Conservation (phyloP, 2,888 invertebrate species). For the Entomobrya proxima region DNA sequence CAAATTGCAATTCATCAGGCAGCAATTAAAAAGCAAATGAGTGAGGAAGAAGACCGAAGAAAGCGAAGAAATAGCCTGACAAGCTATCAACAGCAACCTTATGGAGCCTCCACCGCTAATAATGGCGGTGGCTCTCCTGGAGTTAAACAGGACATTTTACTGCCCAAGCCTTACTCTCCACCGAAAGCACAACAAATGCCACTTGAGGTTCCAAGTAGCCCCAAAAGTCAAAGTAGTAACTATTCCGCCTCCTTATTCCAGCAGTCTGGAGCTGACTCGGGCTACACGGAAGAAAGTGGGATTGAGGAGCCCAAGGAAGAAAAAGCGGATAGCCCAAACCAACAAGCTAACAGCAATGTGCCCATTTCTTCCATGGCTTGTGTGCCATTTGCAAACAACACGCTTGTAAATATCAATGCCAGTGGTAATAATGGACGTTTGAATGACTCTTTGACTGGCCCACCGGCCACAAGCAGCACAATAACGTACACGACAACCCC, state of each 20-base stretch:
- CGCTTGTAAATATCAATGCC: slow-evolving; percentile 26
- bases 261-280: slow-evolving; percentile 63
- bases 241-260: slow-evolving; percentile 56
- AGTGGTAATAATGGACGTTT: neutral
- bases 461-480: slow-evolving; percentile 20
- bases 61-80: slow-evolving; percentile 70
- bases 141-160: slow-evolving; percentile 60
- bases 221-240: neutral
- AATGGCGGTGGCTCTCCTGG: neutral
- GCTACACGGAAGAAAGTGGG: slow-evolving; percentile 69
- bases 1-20: slow-evolving; percentile 78
- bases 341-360: neutral
- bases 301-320: slow-evolving; percentile 59
- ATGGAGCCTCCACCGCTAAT: too few species aligned
- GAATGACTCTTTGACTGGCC: slow-evolving; percentile 3
- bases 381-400: slow-evolving; percentile 6
- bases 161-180: slow-evolving; percentile 72
- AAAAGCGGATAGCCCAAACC: slow-evolving; percentile 33
- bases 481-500: slow-evolving; percentile 47
- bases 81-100: slow-evolving; percentile 40
- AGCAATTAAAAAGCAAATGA: slow-evolving; percentile 78
- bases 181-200: slow-evolving; percentile 34
- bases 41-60: slow-evolving; percentile 77
- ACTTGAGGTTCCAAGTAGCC: slow-evolving; percentile 9
- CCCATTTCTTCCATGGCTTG: slow-evolving; percentile 11